Evolutionary conservation across 1,140 invertebrate species (phyloP), one percentile per base, ranked within the genome.

Genomic region (Heliothis virescens): DNA sequence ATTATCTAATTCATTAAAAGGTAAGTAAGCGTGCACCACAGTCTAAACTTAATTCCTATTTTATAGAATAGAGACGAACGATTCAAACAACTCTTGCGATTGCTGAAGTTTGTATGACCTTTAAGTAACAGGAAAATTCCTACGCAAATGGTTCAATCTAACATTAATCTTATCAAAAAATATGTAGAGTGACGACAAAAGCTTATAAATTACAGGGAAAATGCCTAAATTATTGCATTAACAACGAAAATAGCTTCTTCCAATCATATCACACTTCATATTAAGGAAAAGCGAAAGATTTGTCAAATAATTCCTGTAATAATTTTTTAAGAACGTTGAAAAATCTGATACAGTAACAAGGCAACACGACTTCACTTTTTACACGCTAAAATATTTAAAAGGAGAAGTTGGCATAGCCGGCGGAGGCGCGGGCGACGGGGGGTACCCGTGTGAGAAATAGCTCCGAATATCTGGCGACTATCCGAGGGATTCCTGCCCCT

Each of bases 341-440:
- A 72, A 79, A 79, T 80, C 78, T 79, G 79, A 80, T 11, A n/a
- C 53, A 53, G 34, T 87, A 87, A 89, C 87, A 89, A 87, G 85
- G 78, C 83, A 84, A 93, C 91, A 92, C 52, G 86, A 87, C 81
- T 92, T 89, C 86, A 89, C 91, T 93, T 89, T 91, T 90, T 90
- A 86, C 83, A 73, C 80, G 83, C 77, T 92, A 63, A 90, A 94
- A 93, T 93, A 94, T 94, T 94, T 88, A 94, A 90, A 88, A 79
- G 84, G 84, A 63, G 84, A 85, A 85, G 82, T 88, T 82, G 78
- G 83, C 75, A 82, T 87, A 80, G 83, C 79, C 4, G 21, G 48
- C 18, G 62, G 83, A 76, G 74, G 79, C 53, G 75, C 34, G 53
- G 59, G 50, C 65, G 63, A 67, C 67, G 60, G 65, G 80, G 85